Evolutionary conservation across 1,140 invertebrate species (phyloP), one percentile per base, ranked within the genome.

Genomic region (Phenacoccus solenopsis): DNA sequence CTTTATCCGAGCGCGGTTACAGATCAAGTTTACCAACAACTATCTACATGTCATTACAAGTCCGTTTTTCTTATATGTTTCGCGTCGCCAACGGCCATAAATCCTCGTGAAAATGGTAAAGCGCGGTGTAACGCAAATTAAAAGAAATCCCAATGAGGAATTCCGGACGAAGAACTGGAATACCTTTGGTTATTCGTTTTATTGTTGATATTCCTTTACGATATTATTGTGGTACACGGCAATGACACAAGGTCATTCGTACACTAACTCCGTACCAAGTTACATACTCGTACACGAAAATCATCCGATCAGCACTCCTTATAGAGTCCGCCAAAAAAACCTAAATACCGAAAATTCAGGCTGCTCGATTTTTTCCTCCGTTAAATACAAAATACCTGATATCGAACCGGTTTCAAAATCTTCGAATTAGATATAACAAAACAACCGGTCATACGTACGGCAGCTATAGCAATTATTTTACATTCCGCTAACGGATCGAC

Each of bases 31-130:
- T 49, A 49, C 38, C 38, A 49, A 16, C 38, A n/a, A 49, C 5
- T 16, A 49, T 7, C 30, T 5, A 32, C 30, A 7, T 7, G 38
- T 49, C 38, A 49, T 49, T 49, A 49, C 38, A 49, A 49, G 38
- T 49, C 38, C 20, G 38, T 49, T 49, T 49, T 49, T 49, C 38
- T 49, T 49, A 49, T 49, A 49, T 49, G 16, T 49, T 49, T 49
- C 38, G 38, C 38, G 38, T 49, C 38, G 38, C 38, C 38, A 49
- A 49, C 38, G 38, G 38, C 38, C 38, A 49, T 49, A 49, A 49
- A 49, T 49, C 38, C 38, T 49, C 38, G 38, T 49, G 38, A 49
- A 49, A 49, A 49, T 49, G 38, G 38, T 49, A 49, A 49, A 49
- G 38, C 16, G 38, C 38, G 38, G 38, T n/a, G 13, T 49, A 49